A percentile compares a stretch with the other conserved stretches of the same genome.
Evolutionary conservation across 2,888 invertebrate species (phyloP).

Genomic region (Sesia bembeciformis): DNA sequence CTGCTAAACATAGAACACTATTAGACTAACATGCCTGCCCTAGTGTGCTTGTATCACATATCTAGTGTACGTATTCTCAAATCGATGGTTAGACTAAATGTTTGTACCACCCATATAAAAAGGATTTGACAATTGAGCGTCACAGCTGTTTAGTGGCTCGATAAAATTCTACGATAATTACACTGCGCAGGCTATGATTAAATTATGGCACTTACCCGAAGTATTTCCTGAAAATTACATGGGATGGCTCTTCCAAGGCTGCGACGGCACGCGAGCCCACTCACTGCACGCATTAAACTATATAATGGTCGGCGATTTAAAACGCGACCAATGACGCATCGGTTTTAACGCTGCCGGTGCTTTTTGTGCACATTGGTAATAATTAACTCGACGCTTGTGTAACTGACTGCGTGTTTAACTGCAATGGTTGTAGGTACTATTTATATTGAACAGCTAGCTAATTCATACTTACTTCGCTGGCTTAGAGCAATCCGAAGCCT

Average conservation of each 20-base stretch:
- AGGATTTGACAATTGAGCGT: neutral
- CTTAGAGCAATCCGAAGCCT: too few relatives aligned
- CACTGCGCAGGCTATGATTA: slow-evolving; percentile 66
- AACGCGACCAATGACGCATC: slow-evolving; percentile 62
- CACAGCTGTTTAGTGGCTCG: slow-evolving; percentile 49
- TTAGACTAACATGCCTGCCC: too few relatives aligned
- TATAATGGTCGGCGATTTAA: slow-evolving; percentile 48
- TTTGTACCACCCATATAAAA: too few relatives aligned
- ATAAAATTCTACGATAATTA: slow-evolving; percentile 67
- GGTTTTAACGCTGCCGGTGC: slow-evolving; percentile 56
- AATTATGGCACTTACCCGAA: slow-evolving; percentile 68
- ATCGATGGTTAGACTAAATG: too few relatives aligned
- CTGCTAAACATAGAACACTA: too few relatives aligned
- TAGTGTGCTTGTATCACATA: too few relatives aligned
- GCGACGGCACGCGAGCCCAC: slow-evolving; percentile 58
- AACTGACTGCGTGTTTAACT: neutral
- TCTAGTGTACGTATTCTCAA: too few relatives aligned
- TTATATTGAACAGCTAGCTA: neutral
- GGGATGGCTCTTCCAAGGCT: slow-evolving; percentile 69
- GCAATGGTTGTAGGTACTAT: neutral
- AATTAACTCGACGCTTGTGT: slow-evolving; percentile 19
- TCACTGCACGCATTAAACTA: slow-evolving; percentile 50
- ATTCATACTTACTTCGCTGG: too few relatives aligned
- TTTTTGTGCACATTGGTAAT: slow-evolving; percentile 41
- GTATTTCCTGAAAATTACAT: slow-evolving; percentile 73